Evolutionary conservation across 2,113 vertebrate species (phyloP), one percentile per base, ranked within the genome.

Genomic region (Gavia stellata): DNA sequence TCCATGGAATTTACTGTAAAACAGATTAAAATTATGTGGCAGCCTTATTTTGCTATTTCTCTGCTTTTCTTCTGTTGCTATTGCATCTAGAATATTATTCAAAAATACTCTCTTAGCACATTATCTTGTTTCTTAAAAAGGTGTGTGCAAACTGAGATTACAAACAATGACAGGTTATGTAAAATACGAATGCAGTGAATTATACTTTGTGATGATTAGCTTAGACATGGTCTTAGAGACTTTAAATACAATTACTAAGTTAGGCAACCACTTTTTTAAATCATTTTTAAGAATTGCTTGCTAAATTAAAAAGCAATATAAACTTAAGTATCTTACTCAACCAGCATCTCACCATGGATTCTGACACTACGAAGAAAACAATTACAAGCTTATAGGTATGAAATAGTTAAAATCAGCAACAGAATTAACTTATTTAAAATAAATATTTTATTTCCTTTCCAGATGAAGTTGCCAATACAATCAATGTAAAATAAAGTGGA

Each of bases 321-420:
- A 91, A n/a, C 55, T 29, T 5, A 17, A 68, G 28, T 23, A 49
- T 28, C n/a, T 81, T 68, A 20, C 23, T 24, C 25, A 49, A 24
- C 8, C 55, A 53, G 36, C 3, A 1, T n/a, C 38, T 67, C 55
- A 13, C 9, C 0, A 0, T n/a, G 52, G 56, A n/a, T 42, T 82
- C n/a, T n/a, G 12, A 63, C 47, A 56, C 38, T 42, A 23, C 8
- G 33, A 55, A 45, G 15, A 31, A 50, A 62, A 73, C 18, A 66
- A n/a, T 49, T 81, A 28, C 3, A 49, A 75, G 17, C 4, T 52
- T 47, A 6, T 42, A 33, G 21, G 7, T 36, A 75, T 14, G 23
- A 70, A 81, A 77, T 3, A 61, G 8, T 40, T 74, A 78, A 79
- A 80, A 72, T 20, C 17, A 72, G 6, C 26, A 67, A 38, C 5